A percentile compares a stretch with the other conserved stretches of the same genome.
Conservation (phyloP, 23 tunicate species). For the Halocynthia aurantium region DNA sequence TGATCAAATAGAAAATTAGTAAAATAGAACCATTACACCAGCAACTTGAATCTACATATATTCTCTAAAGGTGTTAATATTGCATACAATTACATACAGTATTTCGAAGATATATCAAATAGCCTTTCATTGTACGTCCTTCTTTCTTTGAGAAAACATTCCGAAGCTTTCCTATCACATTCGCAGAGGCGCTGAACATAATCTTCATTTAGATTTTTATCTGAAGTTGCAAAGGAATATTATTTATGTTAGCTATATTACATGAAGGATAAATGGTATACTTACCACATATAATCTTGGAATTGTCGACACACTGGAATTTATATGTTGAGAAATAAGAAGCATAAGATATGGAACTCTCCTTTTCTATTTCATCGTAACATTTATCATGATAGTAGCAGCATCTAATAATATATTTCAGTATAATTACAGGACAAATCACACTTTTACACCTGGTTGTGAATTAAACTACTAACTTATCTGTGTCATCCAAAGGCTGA, state of each 20-base stretch:
- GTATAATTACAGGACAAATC: neutral
- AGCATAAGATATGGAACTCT: slow-evolving; percentile 28
- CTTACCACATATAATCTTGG: slow-evolving; percentile 27
- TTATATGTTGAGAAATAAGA: slow-evolving; percentile 51
- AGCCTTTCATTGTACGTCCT: slow-evolving; percentile 41
- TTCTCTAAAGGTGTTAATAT: too few relatives aligned
- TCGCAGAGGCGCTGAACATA: slow-evolving; percentile 64
- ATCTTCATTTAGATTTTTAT: slow-evolving; percentile 28
- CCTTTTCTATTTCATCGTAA: slow-evolving; percentile 39
- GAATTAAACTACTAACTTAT: slow-evolving; percentile 31
- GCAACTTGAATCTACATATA: too few relatives aligned
- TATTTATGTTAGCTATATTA: neutral
- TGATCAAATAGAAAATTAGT: neutral
- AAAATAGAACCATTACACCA: too few relatives aligned
- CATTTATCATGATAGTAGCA: slow-evolving; percentile 84
- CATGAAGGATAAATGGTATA: neutral
- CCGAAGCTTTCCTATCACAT: slow-evolving; percentile 74
- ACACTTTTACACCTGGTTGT: neutral
- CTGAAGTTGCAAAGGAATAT: slow-evolving; percentile 6
- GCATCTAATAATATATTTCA: slow-evolving; percentile 31
- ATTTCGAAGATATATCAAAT: slow-evolving; percentile 47
- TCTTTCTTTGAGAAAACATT: slow-evolving; percentile 59
- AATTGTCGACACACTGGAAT: slow-evolving; percentile 33
- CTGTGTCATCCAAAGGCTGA: slow-evolving; percentile 85
- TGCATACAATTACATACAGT: slow-evolving; percentile 33